These are phyloP conservation scores for Austrofundulus limnaeus DNA, from an alignment of 2,113 vertebrate species.

Conservation along the genomic window DNA sequence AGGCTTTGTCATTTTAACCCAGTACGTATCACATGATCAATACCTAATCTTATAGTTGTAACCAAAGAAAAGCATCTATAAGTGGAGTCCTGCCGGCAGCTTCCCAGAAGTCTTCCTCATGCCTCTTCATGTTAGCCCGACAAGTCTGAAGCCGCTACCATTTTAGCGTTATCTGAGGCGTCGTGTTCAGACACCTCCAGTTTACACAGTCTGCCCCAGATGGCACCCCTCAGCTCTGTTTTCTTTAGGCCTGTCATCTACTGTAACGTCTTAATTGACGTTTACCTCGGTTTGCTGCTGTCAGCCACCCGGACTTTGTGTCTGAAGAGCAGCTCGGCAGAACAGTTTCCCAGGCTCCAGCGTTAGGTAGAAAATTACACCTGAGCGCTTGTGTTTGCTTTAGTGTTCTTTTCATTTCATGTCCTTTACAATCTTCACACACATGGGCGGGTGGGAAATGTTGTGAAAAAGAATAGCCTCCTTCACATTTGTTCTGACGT, in stretches of 20 bases:
- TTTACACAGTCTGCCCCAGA: conserved; percentile 64
- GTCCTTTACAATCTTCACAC: conserved; percentile 2
- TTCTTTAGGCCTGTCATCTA: conserved; percentile 65
- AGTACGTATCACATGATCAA: too few relatives aligned
- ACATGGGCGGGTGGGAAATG: conserved; percentile 21
- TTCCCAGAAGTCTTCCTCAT: conserved; percentile 34
- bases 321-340: conserved; percentile 48
- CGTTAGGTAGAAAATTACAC: conserved; percentile 56
- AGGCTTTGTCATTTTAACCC: too few relatives aligned
- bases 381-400: conserved; percentile 57
- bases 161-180: conserved; percentile 47
- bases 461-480: background rate
- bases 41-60: background rate
- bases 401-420: background rate
- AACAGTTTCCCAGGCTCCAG: conserved; percentile 60
- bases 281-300: conserved; percentile 65
- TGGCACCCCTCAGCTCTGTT: conserved; percentile 61
- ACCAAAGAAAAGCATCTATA: background rate
- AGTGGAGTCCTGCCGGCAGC: conserved; percentile 10
- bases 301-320: conserved; percentile 53
- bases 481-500: background rate
- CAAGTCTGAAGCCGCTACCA: conserved; percentile 60
- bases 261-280: conserved; percentile 72
- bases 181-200: conserved; percentile 73
- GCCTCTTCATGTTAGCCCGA: conserved; percentile 56